phyloP scores from a whole-genome alignment of 2,888 invertebrate species.

The Argyresthia albistria region DNA sequence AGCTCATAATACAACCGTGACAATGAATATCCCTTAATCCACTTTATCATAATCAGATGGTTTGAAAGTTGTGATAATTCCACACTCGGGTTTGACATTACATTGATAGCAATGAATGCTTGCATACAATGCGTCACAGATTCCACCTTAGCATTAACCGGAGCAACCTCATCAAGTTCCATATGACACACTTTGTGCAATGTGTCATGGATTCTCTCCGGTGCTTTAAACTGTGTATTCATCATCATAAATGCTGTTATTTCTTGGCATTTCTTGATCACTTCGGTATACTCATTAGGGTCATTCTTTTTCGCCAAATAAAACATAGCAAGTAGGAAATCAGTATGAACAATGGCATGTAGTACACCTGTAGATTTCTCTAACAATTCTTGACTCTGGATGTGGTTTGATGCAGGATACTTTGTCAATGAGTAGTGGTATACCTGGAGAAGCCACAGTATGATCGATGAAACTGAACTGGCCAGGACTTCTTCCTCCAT shows the following conservation, averaged over 20 bases:
- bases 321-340: slow-evolving; percentile 86
- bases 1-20: slow-evolving; percentile 90
- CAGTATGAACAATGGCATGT: slow-evolving; percentile 77
- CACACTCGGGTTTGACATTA: slow-evolving; percentile 87
- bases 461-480: slow-evolving; percentile 84
- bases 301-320: slow-evolving; percentile 88
- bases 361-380: slow-evolving; percentile 80
- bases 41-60: slow-evolving; percentile 87
- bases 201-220: slow-evolving; percentile 71
- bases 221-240: slow-evolving; percentile 69
- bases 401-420: slow-evolving; percentile 53
- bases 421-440: slow-evolving; percentile 68
- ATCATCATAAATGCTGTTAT: slow-evolving; percentile 75
- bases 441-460: slow-evolving; percentile 86
- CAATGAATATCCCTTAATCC: slow-evolving; percentile 86
- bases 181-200: slow-evolving; percentile 74
- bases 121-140: slow-evolving; percentile 83
- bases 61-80: slow-evolving; percentile 86
- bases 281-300: slow-evolving; percentile 75
- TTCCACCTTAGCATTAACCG: slow-evolving; percentile 70
- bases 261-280: slow-evolving; percentile 84
- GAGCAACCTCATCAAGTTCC: slow-evolving; percentile 74
- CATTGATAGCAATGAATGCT: slow-evolving; percentile 87
- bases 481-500: slow-evolving; percentile 91
- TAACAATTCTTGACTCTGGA: slow-evolving; percentile 74